Evolutionary conservation across 2,797 vertebrate species (phyloP).

Genomic region (Enoplosus armatus): DNA sequence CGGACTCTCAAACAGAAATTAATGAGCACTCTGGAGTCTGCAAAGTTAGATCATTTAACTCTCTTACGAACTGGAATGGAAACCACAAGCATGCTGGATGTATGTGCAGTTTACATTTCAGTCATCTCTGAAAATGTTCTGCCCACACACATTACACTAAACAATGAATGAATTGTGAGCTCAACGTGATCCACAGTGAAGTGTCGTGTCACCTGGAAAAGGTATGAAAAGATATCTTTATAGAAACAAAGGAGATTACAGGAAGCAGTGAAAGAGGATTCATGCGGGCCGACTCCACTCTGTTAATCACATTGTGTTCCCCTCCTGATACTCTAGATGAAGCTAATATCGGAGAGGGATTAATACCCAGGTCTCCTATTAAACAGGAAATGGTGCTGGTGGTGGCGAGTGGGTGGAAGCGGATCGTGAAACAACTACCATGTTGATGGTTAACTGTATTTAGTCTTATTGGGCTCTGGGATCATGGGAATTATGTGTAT

Average conservation of each 20-base stretch:
- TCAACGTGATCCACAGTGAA: not conserved
- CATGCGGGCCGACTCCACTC: slow-evolving; percentile 3
- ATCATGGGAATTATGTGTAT: slow-evolving; percentile 61
- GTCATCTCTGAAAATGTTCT: not conserved
- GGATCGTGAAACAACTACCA: slow-evolving; percentile 48
- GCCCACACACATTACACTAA: no score
- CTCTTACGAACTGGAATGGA: not conserved
- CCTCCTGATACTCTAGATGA: slow-evolving; percentile 48
- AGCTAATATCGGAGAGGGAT: slow-evolving; percentile 64
- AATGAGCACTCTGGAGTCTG: slow-evolving; percentile 25
- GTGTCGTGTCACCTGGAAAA: slow-evolving; percentile 15
- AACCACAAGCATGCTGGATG: no score
- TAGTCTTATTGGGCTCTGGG: slow-evolving; percentile 57
- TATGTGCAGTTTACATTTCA: not conserved
- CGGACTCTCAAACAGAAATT: slow-evolving; percentile 17
- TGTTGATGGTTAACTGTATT: slow-evolving; percentile 66
- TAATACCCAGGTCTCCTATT: slow-evolving; percentile 67
- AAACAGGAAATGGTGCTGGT: slow-evolving; percentile 41
- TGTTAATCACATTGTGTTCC: slow-evolving; percentile 62
- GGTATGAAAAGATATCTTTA: not conserved
- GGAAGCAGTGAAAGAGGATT: slow-evolving; percentile 5
- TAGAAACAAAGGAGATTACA: slow-evolving; percentile 10
- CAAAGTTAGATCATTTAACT: not conserved
- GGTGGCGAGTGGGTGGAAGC: slow-evolving; percentile 45
- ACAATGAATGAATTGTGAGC: no score